Conservation (phyloP, 2,888 invertebrate genomes). For the Nephrotoma appendiculata region DNA sequence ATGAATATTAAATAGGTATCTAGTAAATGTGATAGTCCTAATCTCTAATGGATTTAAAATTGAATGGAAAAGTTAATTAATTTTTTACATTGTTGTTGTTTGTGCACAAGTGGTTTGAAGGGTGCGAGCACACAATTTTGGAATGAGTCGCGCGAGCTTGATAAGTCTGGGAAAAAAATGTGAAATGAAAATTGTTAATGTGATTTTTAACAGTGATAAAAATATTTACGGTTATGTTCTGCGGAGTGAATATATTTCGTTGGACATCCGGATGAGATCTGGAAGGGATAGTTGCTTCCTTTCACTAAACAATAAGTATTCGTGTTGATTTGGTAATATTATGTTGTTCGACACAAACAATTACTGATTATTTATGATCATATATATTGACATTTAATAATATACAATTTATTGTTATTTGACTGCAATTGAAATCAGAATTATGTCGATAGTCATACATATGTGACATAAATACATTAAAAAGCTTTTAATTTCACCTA, state of each 20-base stretch:
- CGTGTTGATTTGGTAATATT: too few species aligned
- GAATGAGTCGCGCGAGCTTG: background rate
- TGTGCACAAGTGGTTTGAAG: background rate
- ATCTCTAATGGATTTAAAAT: background rate
- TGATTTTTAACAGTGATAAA: background rate
- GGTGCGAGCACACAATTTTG: background rate
- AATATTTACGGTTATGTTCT: background rate
- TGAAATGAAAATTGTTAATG: background rate
- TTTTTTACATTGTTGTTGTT: background rate
- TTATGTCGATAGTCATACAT: background rate
- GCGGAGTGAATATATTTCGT: background rate
- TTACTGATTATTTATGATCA: too few species aligned
- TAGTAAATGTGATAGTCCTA: background rate
- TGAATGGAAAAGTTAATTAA: background rate
- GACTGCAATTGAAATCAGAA: background rate
- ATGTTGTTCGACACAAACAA: too few species aligned
- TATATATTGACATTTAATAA: background rate
- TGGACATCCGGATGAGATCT: background rate
- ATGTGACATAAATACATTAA: background rate
- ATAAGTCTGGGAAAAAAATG: background rate
- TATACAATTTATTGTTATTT: background rate
- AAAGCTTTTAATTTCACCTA: background rate
- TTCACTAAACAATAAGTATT: too few species aligned
- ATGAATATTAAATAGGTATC: background rate
- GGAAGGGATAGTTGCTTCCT: too few species aligned